phyloP scores from a whole-genome alignment of 1,140 invertebrate genomes.

The Acromyrmex echinatior region DNA sequence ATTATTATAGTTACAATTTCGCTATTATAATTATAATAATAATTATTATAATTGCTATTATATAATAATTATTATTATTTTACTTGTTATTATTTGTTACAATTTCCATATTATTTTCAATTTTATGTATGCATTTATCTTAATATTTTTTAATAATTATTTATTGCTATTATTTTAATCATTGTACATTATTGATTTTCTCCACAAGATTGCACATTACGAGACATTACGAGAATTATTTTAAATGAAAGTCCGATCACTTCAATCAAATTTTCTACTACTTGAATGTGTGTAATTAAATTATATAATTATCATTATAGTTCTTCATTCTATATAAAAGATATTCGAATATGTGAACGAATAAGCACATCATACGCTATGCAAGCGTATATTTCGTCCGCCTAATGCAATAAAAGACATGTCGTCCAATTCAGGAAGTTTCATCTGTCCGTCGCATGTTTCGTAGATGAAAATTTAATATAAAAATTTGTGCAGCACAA shows the following conservation, averaged over 20 bases:
- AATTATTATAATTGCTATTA: not conserved
- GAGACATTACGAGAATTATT: not conserved
- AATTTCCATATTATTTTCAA: not conserved
- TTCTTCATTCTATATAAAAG: not conserved
- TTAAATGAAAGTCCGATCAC: not conserved
- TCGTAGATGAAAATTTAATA: conserved; percentile 58
- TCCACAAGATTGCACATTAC: not conserved
- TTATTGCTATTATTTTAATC: not conserved
- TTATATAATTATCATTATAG: conserved; percentile 12
- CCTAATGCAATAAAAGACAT: conserved; percentile 54
- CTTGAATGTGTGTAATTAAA: conserved; percentile 5
- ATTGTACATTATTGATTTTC: not conserved
- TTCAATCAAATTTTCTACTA: not conserved
- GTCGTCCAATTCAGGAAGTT: conserved; percentile 41
- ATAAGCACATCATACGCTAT: conserved; percentile 5
- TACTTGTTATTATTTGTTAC: not conserved
- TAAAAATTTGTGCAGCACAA: conserved; percentile 59
- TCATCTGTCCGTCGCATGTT: conserved; percentile 28
- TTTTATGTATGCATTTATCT: not conserved
- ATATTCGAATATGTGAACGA: conserved; percentile 20
- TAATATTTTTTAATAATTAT: not conserved
- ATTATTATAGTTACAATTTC: not conserved
- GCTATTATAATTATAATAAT: not conserved
- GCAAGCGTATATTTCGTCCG: not conserved
- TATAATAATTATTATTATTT: not conserved